Conservation (phyloP, 2,888 invertebrate species). For the Troides helena region DNA sequence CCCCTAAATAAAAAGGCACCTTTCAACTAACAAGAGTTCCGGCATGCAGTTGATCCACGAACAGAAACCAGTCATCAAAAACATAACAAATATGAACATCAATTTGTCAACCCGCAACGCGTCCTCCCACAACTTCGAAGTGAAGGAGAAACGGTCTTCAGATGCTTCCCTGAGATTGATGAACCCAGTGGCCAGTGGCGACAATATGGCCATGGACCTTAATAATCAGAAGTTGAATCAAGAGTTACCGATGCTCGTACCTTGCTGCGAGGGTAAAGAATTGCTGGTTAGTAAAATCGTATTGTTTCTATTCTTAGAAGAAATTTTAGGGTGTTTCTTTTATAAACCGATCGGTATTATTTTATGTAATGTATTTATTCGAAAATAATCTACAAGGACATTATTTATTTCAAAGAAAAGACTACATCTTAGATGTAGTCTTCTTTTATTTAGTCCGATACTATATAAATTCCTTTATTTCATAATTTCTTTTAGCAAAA, state of each 20-base stretch:
- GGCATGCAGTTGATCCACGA: constrained; percentile 67
- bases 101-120: constrained; percentile 43
- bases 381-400: too few relatives aligned
- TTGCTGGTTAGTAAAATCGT: constrained; percentile 48
- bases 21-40: constrained; percentile 31
- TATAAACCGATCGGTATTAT: too few relatives aligned
- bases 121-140: constrained; percentile 54
- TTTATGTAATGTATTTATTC: too few relatives aligned
- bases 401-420: too few relatives aligned
- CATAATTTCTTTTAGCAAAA: too few relatives aligned
- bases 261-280: constrained; percentile 71
- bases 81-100: constrained; percentile 49
- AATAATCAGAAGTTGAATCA: constrained; percentile 64
- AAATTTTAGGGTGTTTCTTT: too few relatives aligned
- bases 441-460: too few relatives aligned
- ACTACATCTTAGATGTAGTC: too few relatives aligned
- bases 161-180: constrained; percentile 58
- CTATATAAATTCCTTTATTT: too few relatives aligned
- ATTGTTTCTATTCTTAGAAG: too few relatives aligned
- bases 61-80: constrained; percentile 46
- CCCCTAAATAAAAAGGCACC: constrained; percentile 14
- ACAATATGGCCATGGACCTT: constrained; percentile 62
- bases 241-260: constrained; percentile 63
- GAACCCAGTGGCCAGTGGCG: constrained; percentile 74
- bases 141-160: constrained; percentile 66